Base-by-base conservation (phyloP, 2,797 vertebrate genomes). In the Sandelia bainsii region DNA sequence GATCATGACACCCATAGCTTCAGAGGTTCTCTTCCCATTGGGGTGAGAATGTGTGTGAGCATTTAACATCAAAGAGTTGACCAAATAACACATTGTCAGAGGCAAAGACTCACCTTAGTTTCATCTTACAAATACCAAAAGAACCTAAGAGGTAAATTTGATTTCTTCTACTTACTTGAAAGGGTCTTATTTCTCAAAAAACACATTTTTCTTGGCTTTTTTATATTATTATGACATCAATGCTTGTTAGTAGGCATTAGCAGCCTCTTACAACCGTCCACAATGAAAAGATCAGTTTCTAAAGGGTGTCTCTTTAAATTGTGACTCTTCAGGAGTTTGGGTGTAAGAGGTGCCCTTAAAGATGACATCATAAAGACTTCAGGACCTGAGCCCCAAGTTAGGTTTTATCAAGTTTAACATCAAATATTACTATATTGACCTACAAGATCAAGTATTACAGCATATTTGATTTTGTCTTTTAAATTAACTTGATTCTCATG, bases 211-310 rank as follows among this genome's bases (percentile, higher is more conserved):
- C 5, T 46, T 39, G 23, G 4, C 16, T 29, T 10, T 42, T 32
- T 56, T 12, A 64, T 37, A 64, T 59, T 63, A 19, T 20, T 2
- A 4, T n/a, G 40, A 59, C 4, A 46, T 57, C 45, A 50, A 56
- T 27, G 3, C 6, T 27, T 27, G 27, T 27, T 27, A 27, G 27
- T 6, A 27, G 27, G 27, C 27, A 27, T 3, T 27, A 27, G 6
- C 27, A 27, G 27, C 27, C 62, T 61, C 54, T 69, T 80, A 74
- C 45, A 49, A 32, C 25, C 8, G 8, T 10, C 74, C 75, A 53
- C 81, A 66, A 72, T 65, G 57, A 65, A 60, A 29, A 23, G 29
- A 78, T 71, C 62, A 4, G 17, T 54, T 73, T 73, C 37, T 62
- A 61, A n/a, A 53, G 6, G 37, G 19, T 54, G 57, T 46, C 34